Conservation (phyloP, 2,113 vertebrate genomes). For the Athene cunicularia region DNA sequence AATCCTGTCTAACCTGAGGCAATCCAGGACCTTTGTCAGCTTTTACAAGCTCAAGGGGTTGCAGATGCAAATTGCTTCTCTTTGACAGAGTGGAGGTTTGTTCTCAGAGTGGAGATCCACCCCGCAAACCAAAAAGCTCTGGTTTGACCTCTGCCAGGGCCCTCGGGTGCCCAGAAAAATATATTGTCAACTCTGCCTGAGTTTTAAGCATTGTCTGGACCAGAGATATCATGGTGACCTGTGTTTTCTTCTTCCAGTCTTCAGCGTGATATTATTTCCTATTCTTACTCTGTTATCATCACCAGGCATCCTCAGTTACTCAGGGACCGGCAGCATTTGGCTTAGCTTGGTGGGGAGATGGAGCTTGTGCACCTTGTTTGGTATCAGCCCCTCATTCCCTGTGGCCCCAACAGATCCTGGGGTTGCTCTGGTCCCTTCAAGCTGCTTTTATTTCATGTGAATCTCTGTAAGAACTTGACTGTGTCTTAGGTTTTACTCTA, state of each 20-base stretch:
- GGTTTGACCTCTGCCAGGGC: background rate
- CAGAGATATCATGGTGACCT: background rate
- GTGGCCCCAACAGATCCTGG: background rate
- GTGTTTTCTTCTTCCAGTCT: background rate
- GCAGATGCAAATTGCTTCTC: background rate
- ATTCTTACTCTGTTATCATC: background rate
- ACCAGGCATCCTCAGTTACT: background rate
- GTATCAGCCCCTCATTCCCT: background rate
- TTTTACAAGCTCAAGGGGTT: background rate
- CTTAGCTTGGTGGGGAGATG: background rate
- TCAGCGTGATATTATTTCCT: fast-evolving
- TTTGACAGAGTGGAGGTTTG: background rate
- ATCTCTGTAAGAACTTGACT: background rate
- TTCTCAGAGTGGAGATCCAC: background rate
- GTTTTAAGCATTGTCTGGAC: background rate
- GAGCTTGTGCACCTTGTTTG: background rate
- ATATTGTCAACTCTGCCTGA: background rate
- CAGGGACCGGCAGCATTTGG: background rate
- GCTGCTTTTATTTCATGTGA: background rate
- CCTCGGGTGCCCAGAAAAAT: background rate
- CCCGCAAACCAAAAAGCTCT: background rate
- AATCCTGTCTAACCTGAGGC: background rate
- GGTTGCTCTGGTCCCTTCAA: background rate
- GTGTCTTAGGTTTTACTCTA: background rate
- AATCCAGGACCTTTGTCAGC: background rate